Evolutionary conservation across 2,797 vertebrate species (phyloP).

Genomic region (Decapterus maruadsi): DNA sequence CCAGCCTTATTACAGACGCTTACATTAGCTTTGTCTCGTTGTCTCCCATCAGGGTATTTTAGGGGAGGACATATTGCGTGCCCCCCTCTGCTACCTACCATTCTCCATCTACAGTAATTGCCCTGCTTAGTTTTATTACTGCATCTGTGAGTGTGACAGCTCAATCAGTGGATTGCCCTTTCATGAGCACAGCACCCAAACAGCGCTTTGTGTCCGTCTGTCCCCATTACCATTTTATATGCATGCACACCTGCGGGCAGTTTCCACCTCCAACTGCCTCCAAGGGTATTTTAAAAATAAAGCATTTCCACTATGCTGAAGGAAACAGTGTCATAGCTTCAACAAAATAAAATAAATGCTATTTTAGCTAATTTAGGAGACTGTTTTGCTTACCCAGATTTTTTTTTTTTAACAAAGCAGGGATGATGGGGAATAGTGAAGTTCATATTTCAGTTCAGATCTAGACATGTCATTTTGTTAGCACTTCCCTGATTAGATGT

Average conservation of each 20-base stretch:
- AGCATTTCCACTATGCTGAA: constrained; percentile 51
- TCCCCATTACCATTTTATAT: constrained; percentile 75
- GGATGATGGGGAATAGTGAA: neutral
- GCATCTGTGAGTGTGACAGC: constrained; percentile 80
- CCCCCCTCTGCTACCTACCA: constrained; percentile 44
- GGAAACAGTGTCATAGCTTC: constrained; percentile 24
- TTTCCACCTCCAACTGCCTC: constrained; percentile 78
- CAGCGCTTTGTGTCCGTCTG: constrained; percentile 78
- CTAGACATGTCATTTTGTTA: constrained; percentile 10
- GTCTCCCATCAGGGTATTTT: constrained; percentile 69
- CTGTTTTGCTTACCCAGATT: neutral
- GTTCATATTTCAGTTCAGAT: constrained; percentile 35
- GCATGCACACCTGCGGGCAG: constrained; percentile 78
- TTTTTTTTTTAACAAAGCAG: neutral
- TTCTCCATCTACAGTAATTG: constrained; percentile 82
- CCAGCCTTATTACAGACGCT: constrained; percentile 58
- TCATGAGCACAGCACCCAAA: constrained; percentile 77
- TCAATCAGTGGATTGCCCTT: constrained; percentile 80
- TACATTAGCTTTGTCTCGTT: constrained; percentile 74
- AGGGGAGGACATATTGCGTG: constrained; percentile 64
- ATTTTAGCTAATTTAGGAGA: constrained; percentile 32
- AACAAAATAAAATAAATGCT: constrained; percentile 47
- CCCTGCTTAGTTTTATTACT: constrained; percentile 82
- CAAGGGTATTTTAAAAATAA: constrained; percentile 72
- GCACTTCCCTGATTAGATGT: neutral